phyloP scores from a whole-genome alignment of 2,113 vertebrate genomes.

The Myiagra hebetior region DNA sequence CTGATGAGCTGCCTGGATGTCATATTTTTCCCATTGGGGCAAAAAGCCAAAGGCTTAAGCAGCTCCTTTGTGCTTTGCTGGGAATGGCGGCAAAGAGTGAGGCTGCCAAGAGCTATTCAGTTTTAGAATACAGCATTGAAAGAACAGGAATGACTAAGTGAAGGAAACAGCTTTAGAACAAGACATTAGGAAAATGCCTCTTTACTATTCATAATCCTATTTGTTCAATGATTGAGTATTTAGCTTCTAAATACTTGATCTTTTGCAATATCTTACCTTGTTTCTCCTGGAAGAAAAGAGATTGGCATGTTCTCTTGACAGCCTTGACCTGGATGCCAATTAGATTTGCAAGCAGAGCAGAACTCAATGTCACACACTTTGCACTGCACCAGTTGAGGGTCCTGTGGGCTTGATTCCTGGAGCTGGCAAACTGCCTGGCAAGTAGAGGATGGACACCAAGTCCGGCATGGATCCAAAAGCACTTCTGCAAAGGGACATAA shows the following conservation, averaged over 20 bases:
- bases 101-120: neutral
- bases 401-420: conserved; percentile 83
- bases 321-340: conserved; percentile 93
- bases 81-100: neutral
- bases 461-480: conserved; percentile 94
- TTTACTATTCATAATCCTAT: neutral
- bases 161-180: neutral
- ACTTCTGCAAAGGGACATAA: conserved; percentile 80
- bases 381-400: conserved; percentile 90
- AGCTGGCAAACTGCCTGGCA: conserved; percentile 97
- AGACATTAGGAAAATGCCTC: neutral
- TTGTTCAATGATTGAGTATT: neutral
- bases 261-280: conserved; percentile 77
- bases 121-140: neutral
- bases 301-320: conserved; percentile 89
- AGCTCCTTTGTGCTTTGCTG: neutral
- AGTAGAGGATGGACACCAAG: conserved; percentile 94
- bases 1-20: neutral
- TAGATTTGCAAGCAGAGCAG: conserved; percentile 93
- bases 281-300: conserved; percentile 92
- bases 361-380: conserved; percentile 89
- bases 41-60: neutral
- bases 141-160: neutral
- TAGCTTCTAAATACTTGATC: neutral
- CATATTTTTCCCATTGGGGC: neutral